phyloP scores from a whole-genome alignment of 2,113 vertebrate genomes.

The Sinocyclocheilus rhinocerous region DNA sequence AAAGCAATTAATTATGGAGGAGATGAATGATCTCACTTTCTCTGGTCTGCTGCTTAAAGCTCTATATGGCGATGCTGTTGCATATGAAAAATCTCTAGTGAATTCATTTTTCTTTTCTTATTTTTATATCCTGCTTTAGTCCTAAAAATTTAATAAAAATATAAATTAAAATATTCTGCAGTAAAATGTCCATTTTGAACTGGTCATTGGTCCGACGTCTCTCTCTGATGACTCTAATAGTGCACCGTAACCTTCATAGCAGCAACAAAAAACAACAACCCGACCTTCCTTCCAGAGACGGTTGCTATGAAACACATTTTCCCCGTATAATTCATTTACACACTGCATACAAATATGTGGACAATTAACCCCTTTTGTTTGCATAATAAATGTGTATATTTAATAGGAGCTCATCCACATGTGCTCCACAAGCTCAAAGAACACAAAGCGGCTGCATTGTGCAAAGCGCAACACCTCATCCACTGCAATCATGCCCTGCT shows the following conservation, averaged over 20 bases:
- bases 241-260: neutral
- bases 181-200: neutral
- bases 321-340: conserved; percentile 63
- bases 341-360: conserved; percentile 66
- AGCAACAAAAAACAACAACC: conserved; percentile 41
- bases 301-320: conserved; percentile 65
- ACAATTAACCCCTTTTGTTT: conserved; percentile 70
- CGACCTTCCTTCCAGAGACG: conserved; percentile 44
- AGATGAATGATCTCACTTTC: conserved; percentile 29
- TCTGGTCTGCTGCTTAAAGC: conserved; percentile 7
- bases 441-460: conserved; percentile 61
- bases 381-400: conserved; percentile 69
- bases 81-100: neutral
- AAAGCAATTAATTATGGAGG: conserved; percentile 54
- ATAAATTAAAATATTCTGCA: neutral
- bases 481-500: conserved; percentile 61
- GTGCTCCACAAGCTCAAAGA: conserved; percentile 51
- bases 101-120: neutral
- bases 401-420: conserved; percentile 61
- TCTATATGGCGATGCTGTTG: neutral
- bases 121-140: no score
- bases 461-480: conserved; percentile 52
- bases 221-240: neutral
- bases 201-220: neutral
- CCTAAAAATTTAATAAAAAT: no score